Evolutionary conservation across 2,888 invertebrate species (phyloP), one percentile per base, ranked within the genome.

Genomic region (Cheilosia urbana): DNA sequence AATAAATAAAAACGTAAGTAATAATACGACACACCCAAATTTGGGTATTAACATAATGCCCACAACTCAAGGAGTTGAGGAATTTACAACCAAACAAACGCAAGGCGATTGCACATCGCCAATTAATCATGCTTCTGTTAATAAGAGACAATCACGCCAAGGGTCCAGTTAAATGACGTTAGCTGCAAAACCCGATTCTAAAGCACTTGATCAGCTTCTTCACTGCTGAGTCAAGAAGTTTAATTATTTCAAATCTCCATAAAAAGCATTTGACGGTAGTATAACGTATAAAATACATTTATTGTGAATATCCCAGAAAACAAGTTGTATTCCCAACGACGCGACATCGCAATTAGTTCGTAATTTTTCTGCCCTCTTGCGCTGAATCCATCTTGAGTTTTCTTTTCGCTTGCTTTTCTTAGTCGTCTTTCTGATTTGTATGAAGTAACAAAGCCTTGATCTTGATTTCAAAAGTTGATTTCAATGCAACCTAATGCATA

Each of bases 391-490:
- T 78, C 40, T 49, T 72, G n/a, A 15, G 34, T 42, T 60, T 30
- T 40, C 55, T 34, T 57, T 63, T 40, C n/a, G 3, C 51, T 49
- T 72, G 49, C 13, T 40, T 47, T 62, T 66, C 65, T 45, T 63
- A 19, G 40, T 40, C 55, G 34, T n/a, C 65, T 21, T 40, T 79
- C 24, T 27, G 37, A 58, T 57, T 62, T 78, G 53, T 60, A 68
- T 69, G 27, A 34, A 30, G 19, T n/a, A 49, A 7, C 57, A 68
- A 85, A 68, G 77, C 77, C 82, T 87, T 87, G 82, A 87, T 87
- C 87, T 87, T 87, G 87, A 87, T 87, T 82, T 77, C 49, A 77
- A 77, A 65, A 80, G 78, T 73, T 63, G 60, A 68, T 73, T 69
- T 83, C 68, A 79, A 69, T 79, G 73, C 68, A 78, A 72, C 47